Evolutionary conservation across 1,140 invertebrate species (phyloP), one percentile per base, ranked within the genome.

Genomic region (Drosophila bocki): DNA sequence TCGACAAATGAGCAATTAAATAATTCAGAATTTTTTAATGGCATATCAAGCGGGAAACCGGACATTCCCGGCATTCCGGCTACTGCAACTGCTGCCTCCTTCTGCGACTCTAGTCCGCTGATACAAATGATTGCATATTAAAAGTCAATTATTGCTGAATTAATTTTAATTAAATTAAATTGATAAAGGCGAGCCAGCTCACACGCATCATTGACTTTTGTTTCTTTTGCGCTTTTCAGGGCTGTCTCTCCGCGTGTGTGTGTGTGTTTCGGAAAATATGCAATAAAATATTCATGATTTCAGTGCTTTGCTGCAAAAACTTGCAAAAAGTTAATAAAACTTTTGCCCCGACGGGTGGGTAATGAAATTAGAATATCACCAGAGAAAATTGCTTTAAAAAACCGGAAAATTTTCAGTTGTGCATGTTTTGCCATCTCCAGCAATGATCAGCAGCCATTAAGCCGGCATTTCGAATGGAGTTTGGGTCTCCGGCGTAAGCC

Each of bases 141-240:
- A 88, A 84, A 88, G 80, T 83, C 84, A 84, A 87, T 87, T 87
- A 87, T 75, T 84, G 84, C 58, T 75, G 51, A 88, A 87, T 81
- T 84, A 80, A 78, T 80, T 87, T 88, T 80, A 88, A 88, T 87
- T 88, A 84, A 87, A 87, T 87, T 61, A 75, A 75, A 87, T 83
- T 83, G 80, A 88, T 88, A 75, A 83, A 83, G 77, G 63, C 53
- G 71, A 47, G 56, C 51, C 42, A 64, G 64, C 58, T 64, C 78
- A 70, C 54, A 80, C 84, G 70, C 80, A 75, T 80, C 77, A 82
- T 60, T 80, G 80, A 37, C 37, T 78, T 68, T 72, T 32, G 12
- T 47, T 60, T 65, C 75, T 72, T 58, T 76, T 74, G 53, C 42
- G 59, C 42, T 45, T 35, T 56, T 58, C n/a, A 12, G 70, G 17